Percentiles rank a stretch among this genome's conserved stretches.
phyloP scores from a whole-genome alignment of 2,113 vertebrate species.

The Mixornis gularis region DNA sequence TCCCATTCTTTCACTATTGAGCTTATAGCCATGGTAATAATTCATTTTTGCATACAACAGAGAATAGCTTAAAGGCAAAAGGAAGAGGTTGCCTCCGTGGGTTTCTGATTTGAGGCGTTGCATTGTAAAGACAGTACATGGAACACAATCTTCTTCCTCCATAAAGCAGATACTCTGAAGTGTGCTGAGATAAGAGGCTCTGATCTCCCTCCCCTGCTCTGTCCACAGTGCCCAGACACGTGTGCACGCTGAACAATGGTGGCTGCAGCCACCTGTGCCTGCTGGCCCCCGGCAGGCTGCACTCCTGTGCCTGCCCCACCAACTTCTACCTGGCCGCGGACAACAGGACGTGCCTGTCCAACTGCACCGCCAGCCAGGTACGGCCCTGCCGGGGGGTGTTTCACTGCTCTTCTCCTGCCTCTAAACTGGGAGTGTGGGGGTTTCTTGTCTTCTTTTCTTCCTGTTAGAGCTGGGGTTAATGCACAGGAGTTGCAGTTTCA shows the following conservation, averaged over 20 bases:
- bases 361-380: slow-evolving; percentile 98
- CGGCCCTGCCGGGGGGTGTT: not conserved
- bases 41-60: not conserved
- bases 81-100: not conserved
- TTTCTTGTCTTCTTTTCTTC: not conserved
- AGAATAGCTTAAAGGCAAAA: not conserved
- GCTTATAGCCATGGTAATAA: not conserved
- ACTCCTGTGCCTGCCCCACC: slow-evolving; percentile 93
- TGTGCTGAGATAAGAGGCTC: not conserved
- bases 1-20: not conserved
- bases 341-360: slow-evolving; percentile 92
- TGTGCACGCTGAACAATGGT: slow-evolving; percentile 89
- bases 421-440: accelerated
- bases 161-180: not conserved
- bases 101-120: not conserved
- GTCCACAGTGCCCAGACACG: slow-evolving; percentile 85
- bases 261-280: slow-evolving; percentile 98
- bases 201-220: not conserved
- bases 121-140: not conserved
- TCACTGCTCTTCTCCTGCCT: not conserved
- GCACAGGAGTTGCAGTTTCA: not conserved
- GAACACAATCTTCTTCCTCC: not conserved
- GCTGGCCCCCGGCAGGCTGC: slow-evolving; percentile 81
- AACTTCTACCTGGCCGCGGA: slow-evolving; percentile 96
- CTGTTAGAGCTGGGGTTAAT: not conserved